Conservation (phyloP, 2,888 invertebrate genomes). For the Thereva nobilitata region DNA sequence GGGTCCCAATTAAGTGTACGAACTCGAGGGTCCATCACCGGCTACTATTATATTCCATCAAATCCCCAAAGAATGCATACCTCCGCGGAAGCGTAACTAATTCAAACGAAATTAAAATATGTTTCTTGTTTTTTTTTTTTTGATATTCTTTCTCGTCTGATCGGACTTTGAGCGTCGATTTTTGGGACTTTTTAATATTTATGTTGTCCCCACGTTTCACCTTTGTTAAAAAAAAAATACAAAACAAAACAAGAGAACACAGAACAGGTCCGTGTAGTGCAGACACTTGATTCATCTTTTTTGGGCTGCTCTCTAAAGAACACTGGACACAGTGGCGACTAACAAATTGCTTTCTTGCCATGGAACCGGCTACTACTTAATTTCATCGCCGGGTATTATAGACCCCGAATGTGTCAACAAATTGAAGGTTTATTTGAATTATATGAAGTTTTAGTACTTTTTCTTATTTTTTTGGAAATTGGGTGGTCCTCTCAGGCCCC, state of each 20-base stretch:
- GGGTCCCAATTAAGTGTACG: no score
- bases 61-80: constrained; percentile 2
- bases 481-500: no score
- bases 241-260: no score
- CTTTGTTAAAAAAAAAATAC: no score
- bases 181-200: constrained; percentile 12
- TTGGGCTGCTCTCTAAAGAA: constrained; percentile 14
- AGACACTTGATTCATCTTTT: background rate
- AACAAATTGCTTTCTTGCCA: constrained; percentile 29
- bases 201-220: constrained; percentile 1
- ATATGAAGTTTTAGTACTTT: background rate
- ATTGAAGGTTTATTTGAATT: constrained; percentile 27
- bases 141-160: no score
- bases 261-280: background rate
- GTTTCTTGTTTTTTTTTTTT: constrained; percentile 10
- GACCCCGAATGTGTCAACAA: constrained; percentile 25
- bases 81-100: constrained; percentile 19
- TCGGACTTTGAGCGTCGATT: no score
- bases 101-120: constrained; percentile 23
- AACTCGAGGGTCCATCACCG: no score
- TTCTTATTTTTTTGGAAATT: no score
- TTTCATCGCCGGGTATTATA: constrained; percentile 24
- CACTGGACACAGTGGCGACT: constrained; percentile 20
- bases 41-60: no score
- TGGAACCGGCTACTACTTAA: constrained; percentile 22